Conservation (phyloP, 2,888 invertebrate genomes). For the Ophioninae sp. region DNA sequence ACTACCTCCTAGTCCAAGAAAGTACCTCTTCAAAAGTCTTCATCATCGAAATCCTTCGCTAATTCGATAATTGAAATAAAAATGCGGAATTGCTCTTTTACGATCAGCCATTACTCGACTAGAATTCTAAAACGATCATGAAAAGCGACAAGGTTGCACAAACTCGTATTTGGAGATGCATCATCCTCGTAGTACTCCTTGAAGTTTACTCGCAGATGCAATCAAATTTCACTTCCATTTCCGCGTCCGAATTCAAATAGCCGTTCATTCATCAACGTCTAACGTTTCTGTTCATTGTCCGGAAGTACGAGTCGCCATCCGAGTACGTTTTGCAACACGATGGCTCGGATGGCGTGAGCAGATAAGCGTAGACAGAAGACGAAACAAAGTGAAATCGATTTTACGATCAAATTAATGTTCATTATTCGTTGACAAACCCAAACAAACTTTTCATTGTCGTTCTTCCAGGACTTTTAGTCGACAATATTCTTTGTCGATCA, state of each 20-base stretch:
- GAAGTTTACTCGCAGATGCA: slow-evolving; percentile 1
- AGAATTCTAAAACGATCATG: too few species aligned
- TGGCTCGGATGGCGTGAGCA: neutral
- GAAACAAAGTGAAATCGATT: neutral
- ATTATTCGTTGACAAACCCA: too few species aligned
- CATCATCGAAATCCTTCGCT: too few species aligned
- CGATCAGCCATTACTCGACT: too few species aligned
- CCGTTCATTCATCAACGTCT: slow-evolving; percentile 47
- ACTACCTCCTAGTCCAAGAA: neutral
- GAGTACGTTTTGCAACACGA: slow-evolving; percentile 16
- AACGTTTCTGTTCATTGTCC: neutral
- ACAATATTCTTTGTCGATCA: too few species aligned
- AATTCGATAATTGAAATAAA: too few species aligned
- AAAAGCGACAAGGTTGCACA: too few species aligned
- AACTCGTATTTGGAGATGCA: neutral
- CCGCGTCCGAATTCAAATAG: neutral
- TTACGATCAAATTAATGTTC: too few species aligned
- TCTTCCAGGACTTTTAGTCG: too few species aligned
- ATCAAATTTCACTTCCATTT: slow-evolving; percentile 24
- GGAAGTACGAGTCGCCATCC: slow-evolving; percentile 1
- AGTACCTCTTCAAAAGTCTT: neutral
- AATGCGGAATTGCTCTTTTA: too few species aligned
- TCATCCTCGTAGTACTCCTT: slow-evolving; percentile 8
- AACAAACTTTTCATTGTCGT: too few species aligned
- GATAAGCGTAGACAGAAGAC: neutral